phyloP scores from a whole-genome alignment of 2,113 vertebrate genomes.

The Circaetus cinerascens region DNA sequence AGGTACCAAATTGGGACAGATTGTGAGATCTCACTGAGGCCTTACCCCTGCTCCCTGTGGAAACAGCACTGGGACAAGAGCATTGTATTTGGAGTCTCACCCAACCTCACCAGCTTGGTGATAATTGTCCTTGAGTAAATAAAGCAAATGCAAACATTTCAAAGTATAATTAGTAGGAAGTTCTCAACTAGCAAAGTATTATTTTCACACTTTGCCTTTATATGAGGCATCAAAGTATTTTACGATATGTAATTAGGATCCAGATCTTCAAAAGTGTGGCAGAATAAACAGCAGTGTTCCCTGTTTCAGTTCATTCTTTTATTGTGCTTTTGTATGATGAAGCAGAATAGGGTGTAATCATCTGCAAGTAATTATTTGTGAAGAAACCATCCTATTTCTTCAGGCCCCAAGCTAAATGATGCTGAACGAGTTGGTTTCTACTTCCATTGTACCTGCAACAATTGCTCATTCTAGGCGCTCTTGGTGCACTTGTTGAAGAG shows the following conservation, averaged over 20 bases:
- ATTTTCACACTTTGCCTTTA: constrained; percentile 17
- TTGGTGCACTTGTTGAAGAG: neutral
- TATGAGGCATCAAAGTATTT: neutral
- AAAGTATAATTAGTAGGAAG: neutral
- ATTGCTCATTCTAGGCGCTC: neutral
- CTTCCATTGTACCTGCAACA: neutral
- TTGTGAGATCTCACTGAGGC: neutral
- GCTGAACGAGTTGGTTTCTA: neutral
- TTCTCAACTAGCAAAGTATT: neutral
- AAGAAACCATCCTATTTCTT: neutral
- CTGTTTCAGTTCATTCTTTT: neutral
- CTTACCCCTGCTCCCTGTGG: neutral
- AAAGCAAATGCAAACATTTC: neutral
- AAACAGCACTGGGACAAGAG: neutral
- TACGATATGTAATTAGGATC: neutral
- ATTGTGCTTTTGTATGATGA: neutral
- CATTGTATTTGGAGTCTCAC: neutral
- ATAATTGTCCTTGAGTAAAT: neutral
- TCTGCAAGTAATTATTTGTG: neutral
- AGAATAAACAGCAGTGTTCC: neutral
- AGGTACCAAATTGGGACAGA: neutral
- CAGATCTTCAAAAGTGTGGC: neutral
- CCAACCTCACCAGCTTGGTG: neutral
- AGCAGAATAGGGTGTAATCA: neutral
- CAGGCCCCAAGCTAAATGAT: neutral